Evolutionary conservation across 2,888 invertebrate genomes (phyloP), one percentile per base, ranked within the genome.

Genomic region (Acleris emargana): DNA sequence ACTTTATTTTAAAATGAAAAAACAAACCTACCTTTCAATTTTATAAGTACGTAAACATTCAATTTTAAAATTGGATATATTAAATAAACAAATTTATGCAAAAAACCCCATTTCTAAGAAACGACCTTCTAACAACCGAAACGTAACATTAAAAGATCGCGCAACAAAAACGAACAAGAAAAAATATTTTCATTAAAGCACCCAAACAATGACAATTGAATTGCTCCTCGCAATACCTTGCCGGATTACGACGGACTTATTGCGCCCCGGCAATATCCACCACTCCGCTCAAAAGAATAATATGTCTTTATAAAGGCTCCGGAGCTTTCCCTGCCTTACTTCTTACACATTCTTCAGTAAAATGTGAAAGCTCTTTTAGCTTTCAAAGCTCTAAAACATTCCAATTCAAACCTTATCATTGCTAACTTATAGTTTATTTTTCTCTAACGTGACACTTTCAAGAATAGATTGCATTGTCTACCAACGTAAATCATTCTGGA

Each of bases 301-400:
- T 91, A 91, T 88, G 89, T 91, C 91, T 91, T 91, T 91, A 91
- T 91, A 91, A 86, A 83, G 83, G 84, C 88, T 88, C 86, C 82
- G 78, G 78, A 84, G 88, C 89, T 89, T 90, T 89, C 86, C 86
- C 78, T 84, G 88, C 87, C 84, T 87, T 86, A 89, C 87, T 88
- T 80, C 81, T 85, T 88, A 85, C 87, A 87, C 89, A 88, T 88
- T 89, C 88, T 91, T 88, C 90, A 90, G 87, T 89, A 82, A 90
- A 91, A 90, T 88, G 88, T 84, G 82, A 87, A 81, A 85, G 84
- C 83, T 84, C 81, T 86, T 86, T 83, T 82, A 84, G 82, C 82
- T 83, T 80, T 77, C 73, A 75, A 69, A 66, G 47, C 18, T 32
- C 5, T 51, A 2, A 16, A 25, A 2, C 70, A 68, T 55, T 51